Evolutionary conservation across 1,140 invertebrate species (phyloP), one percentile per base, ranked within the genome.

Genomic region (Diprion similis): DNA sequence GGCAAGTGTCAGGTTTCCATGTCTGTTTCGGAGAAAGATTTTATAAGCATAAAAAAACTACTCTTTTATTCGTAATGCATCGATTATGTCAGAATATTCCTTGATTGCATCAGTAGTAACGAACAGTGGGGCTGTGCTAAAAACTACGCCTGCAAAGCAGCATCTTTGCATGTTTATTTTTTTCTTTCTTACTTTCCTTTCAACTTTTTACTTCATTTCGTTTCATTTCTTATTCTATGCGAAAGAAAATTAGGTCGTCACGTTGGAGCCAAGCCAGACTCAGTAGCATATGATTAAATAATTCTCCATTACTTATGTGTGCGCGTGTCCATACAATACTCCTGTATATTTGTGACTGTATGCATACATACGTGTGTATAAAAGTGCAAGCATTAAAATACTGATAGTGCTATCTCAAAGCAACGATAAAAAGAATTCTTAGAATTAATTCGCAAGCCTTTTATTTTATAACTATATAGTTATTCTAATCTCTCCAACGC

Each of bases 331-430:
- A 37, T 37, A 37, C 24, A 37, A 37, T 37, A 37, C 24, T 37
- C 24, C 1, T 37, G 2, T 37, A 37, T 6, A 37, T 3, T 15
- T 59, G 51, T 59, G n/a, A 8, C 6, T 59, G 51, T 59, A 59
- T 59, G 51, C 51, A 59, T 59, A 59, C 51, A 59, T 59, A 59
- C n/a, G 51, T 59, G n/a, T 17, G 9, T 17, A 59, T 86, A 87
- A 86, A 88, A 87, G 85, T 86, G 85, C 85, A 86, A 84, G 85
- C 86, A 82, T 85, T 85, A 87, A 87, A 81, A 80, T 81, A 77
- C 86, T 87, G 87, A 88, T 87, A 88, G 81, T 83, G 85, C 81
- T 88, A 87, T 88, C 87, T 83, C 81, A 75, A 77, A 73, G 78
- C 82, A 84, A 83, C 78, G 86, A 88, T 87, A 84, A 86, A 87